These are phyloP conservation scores for Dasypolia templi DNA, from an alignment of 2,888 invertebrate species.

Conservation along the genomic window DNA sequence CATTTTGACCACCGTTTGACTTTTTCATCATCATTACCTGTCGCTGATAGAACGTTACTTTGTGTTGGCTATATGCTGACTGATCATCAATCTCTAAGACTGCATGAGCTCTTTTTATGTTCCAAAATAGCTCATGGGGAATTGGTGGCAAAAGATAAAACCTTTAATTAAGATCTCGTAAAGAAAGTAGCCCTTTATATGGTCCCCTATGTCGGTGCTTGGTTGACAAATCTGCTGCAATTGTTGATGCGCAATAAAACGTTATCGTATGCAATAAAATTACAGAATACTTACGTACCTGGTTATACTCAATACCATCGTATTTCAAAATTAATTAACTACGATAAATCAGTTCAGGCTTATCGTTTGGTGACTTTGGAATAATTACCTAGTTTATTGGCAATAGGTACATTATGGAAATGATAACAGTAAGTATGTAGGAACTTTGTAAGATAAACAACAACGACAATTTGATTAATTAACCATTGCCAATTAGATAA, in stretches of 20 bases:
- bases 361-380: conserved; percentile 34
- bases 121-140: background rate
- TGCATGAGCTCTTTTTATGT: background rate
- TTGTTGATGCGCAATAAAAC: background rate
- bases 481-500: no score
- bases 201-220: background rate
- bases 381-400: conserved; percentile 8
- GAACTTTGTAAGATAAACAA: background rate
- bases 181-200: background rate
- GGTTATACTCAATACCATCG: background rate
- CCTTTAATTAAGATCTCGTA: no score
- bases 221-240: background rate
- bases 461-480: background rate
- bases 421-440: conserved; percentile 5
- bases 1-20: no score
- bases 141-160: background rate
- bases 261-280: conserved; percentile 13
- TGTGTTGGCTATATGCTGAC: no score
- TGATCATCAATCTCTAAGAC: no score
- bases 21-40: no score
- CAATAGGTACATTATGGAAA: conserved; percentile 22
- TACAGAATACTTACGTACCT: background rate
- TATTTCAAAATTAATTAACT: background rate
- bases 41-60: no score
- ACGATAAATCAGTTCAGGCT: conserved; percentile 10